Evolutionary conservation across 2,113 vertebrate species (phyloP).

Genomic region (Amphiprion percula): DNA sequence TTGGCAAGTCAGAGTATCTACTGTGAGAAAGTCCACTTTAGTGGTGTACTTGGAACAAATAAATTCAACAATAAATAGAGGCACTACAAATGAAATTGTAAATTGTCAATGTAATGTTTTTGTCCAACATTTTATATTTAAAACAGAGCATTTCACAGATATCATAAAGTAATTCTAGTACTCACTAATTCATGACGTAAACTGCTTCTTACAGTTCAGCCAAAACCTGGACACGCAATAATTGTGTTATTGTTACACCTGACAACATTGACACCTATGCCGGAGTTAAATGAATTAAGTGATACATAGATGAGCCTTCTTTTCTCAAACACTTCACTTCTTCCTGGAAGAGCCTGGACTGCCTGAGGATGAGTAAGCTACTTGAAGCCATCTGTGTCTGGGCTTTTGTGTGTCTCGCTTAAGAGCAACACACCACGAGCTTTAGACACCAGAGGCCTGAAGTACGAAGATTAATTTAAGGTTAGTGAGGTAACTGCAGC

Average conservation of each 20-base stretch:
- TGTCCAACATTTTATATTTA: neutral
- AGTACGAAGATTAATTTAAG: too few relatives aligned
- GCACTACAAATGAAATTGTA: neutral
- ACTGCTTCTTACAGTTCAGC: neutral
- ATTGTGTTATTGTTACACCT: conserved; percentile 7
- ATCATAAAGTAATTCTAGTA: neutral
- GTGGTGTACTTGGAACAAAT: neutral
- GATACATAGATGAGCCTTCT: conserved; percentile 36
- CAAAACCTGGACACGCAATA: conserved; percentile 2
- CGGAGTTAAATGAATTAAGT: conserved; percentile 46
- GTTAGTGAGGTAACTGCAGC: too few relatives aligned
- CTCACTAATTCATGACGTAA: neutral
- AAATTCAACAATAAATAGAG: neutral
- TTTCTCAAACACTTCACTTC: conserved; percentile 5
- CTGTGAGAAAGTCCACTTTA: neutral
- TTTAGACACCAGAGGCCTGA: neutral
- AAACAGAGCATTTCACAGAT: too few relatives aligned
- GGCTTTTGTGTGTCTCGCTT: conserved; percentile 13
- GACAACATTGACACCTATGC: conserved; percentile 12
- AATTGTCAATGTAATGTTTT: neutral
- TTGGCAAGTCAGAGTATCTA: neutral
- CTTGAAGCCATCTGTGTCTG: conserved; percentile 40
- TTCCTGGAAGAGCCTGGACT: conserved; percentile 1
- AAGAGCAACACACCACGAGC: neutral
- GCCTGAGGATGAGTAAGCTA: neutral